Conservation (phyloP, 2,113 vertebrate species). For the Tiliqua scincoides region DNA sequence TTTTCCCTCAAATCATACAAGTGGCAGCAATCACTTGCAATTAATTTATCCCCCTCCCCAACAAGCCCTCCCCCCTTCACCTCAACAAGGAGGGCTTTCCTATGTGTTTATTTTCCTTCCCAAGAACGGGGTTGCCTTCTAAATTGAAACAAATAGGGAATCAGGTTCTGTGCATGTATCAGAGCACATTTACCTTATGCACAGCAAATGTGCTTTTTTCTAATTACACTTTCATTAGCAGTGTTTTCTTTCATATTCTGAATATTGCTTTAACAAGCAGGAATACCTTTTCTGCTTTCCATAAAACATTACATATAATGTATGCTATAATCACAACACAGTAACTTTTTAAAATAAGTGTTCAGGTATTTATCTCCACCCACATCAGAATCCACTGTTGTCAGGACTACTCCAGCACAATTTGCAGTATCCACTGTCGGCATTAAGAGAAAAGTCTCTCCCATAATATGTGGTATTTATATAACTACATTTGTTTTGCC, state of each 20-base stretch:
- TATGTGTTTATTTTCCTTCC: background rate
- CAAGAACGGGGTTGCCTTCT: background rate
- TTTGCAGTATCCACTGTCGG: background rate
- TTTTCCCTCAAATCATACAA: background rate
- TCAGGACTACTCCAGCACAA: background rate
- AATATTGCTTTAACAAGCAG: constrained; percentile 16
- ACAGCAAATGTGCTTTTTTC: no score
- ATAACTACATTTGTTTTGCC: background rate
- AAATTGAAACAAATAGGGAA: background rate
- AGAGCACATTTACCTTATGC: no score
- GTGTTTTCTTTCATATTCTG: background rate
- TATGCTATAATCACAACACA: background rate
- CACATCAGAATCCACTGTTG: background rate
- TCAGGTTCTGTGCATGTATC: background rate
- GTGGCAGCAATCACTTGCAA: background rate
- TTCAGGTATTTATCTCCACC: background rate
- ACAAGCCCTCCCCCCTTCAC: background rate
- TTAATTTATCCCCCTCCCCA: no score
- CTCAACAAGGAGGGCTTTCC: background rate
- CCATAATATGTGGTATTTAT: background rate
- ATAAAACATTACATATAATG: background rate
- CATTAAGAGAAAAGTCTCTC: background rate
- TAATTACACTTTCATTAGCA: constrained; percentile 5
- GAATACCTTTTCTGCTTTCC: background rate
- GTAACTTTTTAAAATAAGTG: background rate